phyloP scores from a whole-genome alignment of 2,797 vertebrate genomes.

The Gadopsis bispinosus region DNA sequence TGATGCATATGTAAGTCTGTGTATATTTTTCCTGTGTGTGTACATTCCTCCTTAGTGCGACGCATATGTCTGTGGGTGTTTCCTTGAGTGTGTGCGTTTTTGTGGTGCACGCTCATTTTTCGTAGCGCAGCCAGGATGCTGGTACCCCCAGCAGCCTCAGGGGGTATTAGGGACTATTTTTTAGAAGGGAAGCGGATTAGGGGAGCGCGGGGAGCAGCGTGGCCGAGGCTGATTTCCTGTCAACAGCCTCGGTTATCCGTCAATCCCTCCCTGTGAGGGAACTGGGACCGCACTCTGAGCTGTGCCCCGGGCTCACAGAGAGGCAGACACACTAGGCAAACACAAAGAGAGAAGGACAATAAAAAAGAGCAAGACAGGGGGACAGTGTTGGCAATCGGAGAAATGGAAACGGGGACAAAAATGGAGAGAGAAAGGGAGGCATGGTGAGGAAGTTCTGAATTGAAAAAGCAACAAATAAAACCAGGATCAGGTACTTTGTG shows the following conservation, averaged over 20 bases:
- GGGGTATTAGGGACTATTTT: constrained; percentile 86
- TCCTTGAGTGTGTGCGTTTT: constrained; percentile 19
- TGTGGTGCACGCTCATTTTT: constrained; percentile 59
- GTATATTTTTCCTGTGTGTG: constrained; percentile 46
- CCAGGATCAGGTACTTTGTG: constrained; percentile 41
- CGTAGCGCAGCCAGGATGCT: constrained; percentile 66
- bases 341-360: constrained; percentile 35
- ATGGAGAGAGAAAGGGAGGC: constrained; percentile 14
- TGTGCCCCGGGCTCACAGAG: constrained; percentile 71
- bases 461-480: constrained; percentile 37
- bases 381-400: constrained; percentile 29
- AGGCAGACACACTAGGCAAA: constrained; percentile 33
- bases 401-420: constrained; percentile 35
- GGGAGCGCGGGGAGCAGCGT: constrained; percentile 77
- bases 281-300: constrained; percentile 79
- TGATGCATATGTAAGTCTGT: constrained; percentile 33
- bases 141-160: constrained; percentile 56
- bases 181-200: constrained; percentile 86
- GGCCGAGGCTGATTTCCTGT: constrained; percentile 86
- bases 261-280: constrained; percentile 81
- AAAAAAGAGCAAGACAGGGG: constrained; percentile 38
- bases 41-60: constrained; percentile 39
- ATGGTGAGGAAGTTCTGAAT: constrained; percentile 20
- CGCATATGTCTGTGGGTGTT: constrained; percentile 43
- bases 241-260: constrained; percentile 84